Base-by-base conservation (phyloP, 2,797 vertebrate species). In the Microtus californicus region DNA sequence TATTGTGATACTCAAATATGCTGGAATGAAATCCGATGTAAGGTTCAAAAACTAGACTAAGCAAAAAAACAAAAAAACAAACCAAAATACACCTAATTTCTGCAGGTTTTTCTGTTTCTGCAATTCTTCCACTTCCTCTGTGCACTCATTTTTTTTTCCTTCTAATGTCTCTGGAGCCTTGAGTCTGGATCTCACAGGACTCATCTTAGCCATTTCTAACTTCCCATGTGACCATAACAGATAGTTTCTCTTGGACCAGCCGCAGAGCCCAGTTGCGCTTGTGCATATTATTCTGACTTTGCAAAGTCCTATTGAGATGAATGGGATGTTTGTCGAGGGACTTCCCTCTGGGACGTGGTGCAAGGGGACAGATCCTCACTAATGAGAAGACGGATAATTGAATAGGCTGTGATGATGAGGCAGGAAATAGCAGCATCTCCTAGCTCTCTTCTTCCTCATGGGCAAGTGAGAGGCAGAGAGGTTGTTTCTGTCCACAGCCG, bases 171-270 rank as follows among this genome's bases (percentile, higher is more conserved):
- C 78, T 92, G 74, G 65, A 73, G 19, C 76, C 65, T 91, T 56
- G 10, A 74, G 14, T 92, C 23, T 90, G 37, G 48, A 91, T 69
- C 87, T 96, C 73, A 8, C 14, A 61, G 83, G 74, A 82, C 51
- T 11, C 19, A 0, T 95, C 92, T 97, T 91, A 97, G 90, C 91
- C 83, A n/a, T 96, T 97, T 87, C 82, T 91, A 93, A 76, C 40
- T 96, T 97, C 96, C 95, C 95, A 29, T 95, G 97, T 97, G 97
- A 97, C 93, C 86, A 89, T 85, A 87, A 76, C 81, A 87, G 92
- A 92, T 95, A 97, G 96, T 98, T 98, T 97, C 97, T 97, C 96
- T 97, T 97, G 97, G 96, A 95, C 92, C 79, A 93, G 78, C 90
- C 97, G 97, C 89, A 94, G 65, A 96, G 92, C 86, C 80, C 85